A percentile compares a stretch with the other conserved stretches of the same genome.
phyloP scores from a whole-genome alignment of 2,888 invertebrate species.

The Drosophila histrio region DNA sequence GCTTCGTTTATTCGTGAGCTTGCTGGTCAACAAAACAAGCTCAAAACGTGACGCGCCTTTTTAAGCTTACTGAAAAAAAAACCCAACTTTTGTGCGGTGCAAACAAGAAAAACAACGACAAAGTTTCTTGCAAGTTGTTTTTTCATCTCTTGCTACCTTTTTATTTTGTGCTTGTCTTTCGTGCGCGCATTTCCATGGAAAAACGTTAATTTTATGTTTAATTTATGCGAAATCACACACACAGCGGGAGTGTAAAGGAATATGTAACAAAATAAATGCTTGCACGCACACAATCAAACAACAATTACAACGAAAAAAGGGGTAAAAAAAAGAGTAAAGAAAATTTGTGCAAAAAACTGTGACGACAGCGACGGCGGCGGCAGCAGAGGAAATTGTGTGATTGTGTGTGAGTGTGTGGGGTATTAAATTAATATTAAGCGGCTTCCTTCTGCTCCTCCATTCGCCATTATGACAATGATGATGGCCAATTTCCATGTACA shows the following conservation, averaged over 20 bases:
- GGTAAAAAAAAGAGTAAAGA: conserved; percentile 44
- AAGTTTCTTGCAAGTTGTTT: conserved; percentile 37
- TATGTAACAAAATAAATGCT: conserved; percentile 59
- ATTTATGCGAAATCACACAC: conserved; percentile 67
- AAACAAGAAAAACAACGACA: conserved; percentile 16
- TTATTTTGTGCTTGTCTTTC: conserved; percentile 54
- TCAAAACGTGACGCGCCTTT: conserved; percentile 50
- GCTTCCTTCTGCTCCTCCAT: conserved; percentile 26
- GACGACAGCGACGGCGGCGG: conserved; percentile 60
- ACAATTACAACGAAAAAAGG: conserved; percentile 17
- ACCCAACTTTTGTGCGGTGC: conserved; percentile 20
- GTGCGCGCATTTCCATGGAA: conserved; percentile 63
- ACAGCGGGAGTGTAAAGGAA: conserved; percentile 57
- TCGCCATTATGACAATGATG: conserved; percentile 42
- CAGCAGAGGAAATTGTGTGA: conserved; percentile 42
- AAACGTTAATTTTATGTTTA: conserved; percentile 61
- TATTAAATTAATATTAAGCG: conserved; percentile 73
- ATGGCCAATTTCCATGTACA: conserved; percentile 62
- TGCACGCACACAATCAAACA: conserved; percentile 41
- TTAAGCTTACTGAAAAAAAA: conserved; percentile 29
- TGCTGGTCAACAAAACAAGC: conserved; percentile 37
- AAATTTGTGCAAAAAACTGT: conserved; percentile 78
- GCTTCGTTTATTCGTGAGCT: conserved; percentile 39
- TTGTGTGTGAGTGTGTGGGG: conserved; percentile 34
- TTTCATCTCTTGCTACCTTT: conserved; percentile 32